Base-by-base conservation (phyloP, 2,888 invertebrate genomes). In the Tetragonula carbonaria region DNA sequence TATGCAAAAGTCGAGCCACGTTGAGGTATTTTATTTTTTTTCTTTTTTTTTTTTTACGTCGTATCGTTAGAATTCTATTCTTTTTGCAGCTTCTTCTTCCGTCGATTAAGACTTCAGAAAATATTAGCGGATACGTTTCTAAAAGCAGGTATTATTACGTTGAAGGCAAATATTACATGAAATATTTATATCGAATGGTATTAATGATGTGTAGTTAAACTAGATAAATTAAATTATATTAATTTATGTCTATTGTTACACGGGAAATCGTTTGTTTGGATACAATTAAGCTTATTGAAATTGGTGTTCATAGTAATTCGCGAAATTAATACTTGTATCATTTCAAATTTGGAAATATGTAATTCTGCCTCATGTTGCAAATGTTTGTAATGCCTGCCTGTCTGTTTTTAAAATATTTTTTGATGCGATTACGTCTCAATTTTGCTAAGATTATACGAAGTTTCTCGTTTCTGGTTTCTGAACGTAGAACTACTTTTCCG, bases 21-120 rank as follows among this genome's bases (percentile, higher is more conserved):
- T 55, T 23, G 13, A 71, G 59, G 66, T 74, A 59, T 51, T 81
- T 28, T 81, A 53, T 59, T 65, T 51, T 51, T 55, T 67, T 57
- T 18, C n/a, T 28, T 28, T 81, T 81, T 59, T n/a, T 59, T 65
- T 51, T 57, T 55, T 68, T 57, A 38, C n/a, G 38, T 23, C 8
- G 63, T 45, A 45, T 65, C 23, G n/a, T 79, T 59, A 50, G 16
- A 59, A 14, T 16, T 28, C 8, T 23, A 4, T 18, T 18, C 16
- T 6, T 16, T 23, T 16, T 62, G 16, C 5, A 4, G 2, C 14
- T 55, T 38, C 2, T 14, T 0, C 2, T 33, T 4, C 8, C n/a
- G 5, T 55, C 13, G 16, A 16, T 57, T 38, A 45, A 57, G 13
- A 57, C n/a, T n/a, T 4, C n/a, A 57, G 13, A 57, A 57, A n/a